A percentile compares a stretch with the other conserved stretches of the same genome.
These are phyloP conservation scores for Nephrotoma guestfalica DNA, from an alignment of 2,888 invertebrate genomes.

Conservation along the genomic window DNA sequence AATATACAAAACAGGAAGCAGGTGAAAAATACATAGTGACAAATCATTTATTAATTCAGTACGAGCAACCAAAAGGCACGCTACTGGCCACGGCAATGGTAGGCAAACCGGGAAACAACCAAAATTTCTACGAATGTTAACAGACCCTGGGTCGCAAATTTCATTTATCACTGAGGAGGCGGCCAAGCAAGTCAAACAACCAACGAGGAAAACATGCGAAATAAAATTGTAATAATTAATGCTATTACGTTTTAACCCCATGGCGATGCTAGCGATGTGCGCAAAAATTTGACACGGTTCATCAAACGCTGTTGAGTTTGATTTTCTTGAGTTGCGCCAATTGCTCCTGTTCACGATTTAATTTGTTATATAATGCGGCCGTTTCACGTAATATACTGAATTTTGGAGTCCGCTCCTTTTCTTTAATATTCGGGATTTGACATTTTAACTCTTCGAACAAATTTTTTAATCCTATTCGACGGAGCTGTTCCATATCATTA, in stretches of 20 bases:
- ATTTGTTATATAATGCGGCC: conserved; percentile 44
- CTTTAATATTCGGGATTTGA: conserved; percentile 62
- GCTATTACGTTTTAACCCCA: conserved; percentile 1
- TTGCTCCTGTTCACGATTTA: conserved; percentile 42
- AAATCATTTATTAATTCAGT: too few species aligned
- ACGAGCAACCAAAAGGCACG: too few species aligned
- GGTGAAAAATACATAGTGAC: too few species aligned
- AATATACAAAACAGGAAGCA: too few species aligned
- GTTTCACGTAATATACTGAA: conserved; percentile 74
- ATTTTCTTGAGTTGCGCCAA: conserved; percentile 41
- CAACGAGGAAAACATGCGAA: too few species aligned
- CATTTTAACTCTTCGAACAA: conserved; percentile 69
- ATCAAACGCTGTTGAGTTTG: conserved; percentile 49
- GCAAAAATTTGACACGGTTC: conserved; percentile 25
- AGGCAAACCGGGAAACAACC: too few species aligned
- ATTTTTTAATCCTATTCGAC: conserved; percentile 76
- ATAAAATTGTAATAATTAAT: not conserved
- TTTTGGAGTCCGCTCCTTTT: conserved; percentile 73
- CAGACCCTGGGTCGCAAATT: too few species aligned
- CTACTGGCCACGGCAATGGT: too few species aligned
- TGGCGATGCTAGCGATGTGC: not conserved
- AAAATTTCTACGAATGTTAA: too few species aligned
- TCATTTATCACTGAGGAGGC: too few species aligned
- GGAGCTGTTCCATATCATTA: conserved; percentile 84
- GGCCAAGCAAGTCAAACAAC: too few species aligned